Evolutionary conservation across 2,888 invertebrate species (phyloP), one percentile per base, ranked within the genome.

Genomic region (Limnephilus auricula): DNA sequence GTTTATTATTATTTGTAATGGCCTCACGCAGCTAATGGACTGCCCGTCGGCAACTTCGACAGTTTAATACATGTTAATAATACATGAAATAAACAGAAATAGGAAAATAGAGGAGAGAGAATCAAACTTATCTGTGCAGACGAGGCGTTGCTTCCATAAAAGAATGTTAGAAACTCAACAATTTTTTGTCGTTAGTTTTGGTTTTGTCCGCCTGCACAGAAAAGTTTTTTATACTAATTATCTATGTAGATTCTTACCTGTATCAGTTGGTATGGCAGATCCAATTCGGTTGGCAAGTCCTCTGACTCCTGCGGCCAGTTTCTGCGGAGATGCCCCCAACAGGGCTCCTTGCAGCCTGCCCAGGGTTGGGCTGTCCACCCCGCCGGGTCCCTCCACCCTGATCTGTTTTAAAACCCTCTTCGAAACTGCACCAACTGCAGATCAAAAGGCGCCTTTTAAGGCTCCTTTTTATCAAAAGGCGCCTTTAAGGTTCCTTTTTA

Each of bases 291-390:
- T 96, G 94, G 96, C 96, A 94, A 98, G 96, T 94, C 97, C 97
- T 94, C 97, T 96, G 95, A 97, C 97, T 95, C 97, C 97, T 95
- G 96, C 97, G 94, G 97, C 97, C 94, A 97, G 97, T 94, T 97
- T 96, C 95, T 97, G 96, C 94, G 97, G 97, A 94, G 97, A 97
- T 94, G 97, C 96, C 94, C 97, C 96, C 95, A 97, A 97, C 95
- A 97, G 96, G 95, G 96, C 96, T 94, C 96, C 97, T 94, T 96
- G 96, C 95, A 97, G 95, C 95, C 97, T 96, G 95, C 96, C 97
- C 94, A 97, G 95, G 50, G 91, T 90, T 90, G 92, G 92, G 91
- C 92, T 90, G 78, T 91, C 89, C 90, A 90, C 92, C 45, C 87
- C 85, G 10, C 90, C 88, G 37, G 90, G 87, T 37, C 90, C 91